Percentiles rank a stretch among this genome's conserved stretches.
These are phyloP conservation scores for Nomada ferruginata DNA, from an alignment of 2,888 invertebrate genomes.

Conservation along the genomic window DNA sequence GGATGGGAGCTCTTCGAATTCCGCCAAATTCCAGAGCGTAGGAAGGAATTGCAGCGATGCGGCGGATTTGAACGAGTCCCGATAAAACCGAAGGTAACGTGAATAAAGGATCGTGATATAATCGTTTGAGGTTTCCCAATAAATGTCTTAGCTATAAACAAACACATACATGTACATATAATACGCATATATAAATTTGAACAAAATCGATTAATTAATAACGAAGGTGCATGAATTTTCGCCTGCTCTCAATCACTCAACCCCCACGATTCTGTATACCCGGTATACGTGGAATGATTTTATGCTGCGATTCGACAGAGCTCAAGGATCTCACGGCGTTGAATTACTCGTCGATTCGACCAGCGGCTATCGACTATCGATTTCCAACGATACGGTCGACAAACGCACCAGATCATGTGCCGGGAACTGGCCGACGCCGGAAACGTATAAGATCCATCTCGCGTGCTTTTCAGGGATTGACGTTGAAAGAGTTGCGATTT, in stretches of 20 bases:
- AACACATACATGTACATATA: too few species aligned
- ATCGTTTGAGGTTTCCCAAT: too few species aligned
- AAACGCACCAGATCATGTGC: constrained; percentile 46
- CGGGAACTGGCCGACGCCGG: constrained; percentile 34
- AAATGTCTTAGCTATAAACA: too few species aligned
- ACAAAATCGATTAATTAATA: too few species aligned
- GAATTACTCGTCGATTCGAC: constrained; percentile 37
- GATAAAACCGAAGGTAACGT: background rate
- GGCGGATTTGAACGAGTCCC: constrained; percentile 4
- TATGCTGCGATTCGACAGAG: constrained; percentile 34
- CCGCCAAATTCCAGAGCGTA: background rate
- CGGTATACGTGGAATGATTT: constrained; percentile 18
- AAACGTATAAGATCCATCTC: constrained; percentile 70
- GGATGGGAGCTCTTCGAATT: background rate
- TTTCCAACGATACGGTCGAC: constrained; percentile 35
- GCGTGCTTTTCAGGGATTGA: constrained; percentile 70
- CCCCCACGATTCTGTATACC: too few species aligned
- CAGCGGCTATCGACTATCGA: constrained; percentile 61
- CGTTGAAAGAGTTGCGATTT: constrained; percentile 75
- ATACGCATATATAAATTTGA: too few species aligned
- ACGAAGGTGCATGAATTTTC: too few species aligned
- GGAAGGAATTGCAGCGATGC: constrained; percentile 17
- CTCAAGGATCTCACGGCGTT: constrained; percentile 19
- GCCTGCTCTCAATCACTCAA: too few species aligned
- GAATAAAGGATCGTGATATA: background rate